A percentile compares a stretch with the other conserved stretches of the same genome.
Evolutionary conservation across 2,113 vertebrate species (phyloP).

Genomic region (Malurus elegans): DNA sequence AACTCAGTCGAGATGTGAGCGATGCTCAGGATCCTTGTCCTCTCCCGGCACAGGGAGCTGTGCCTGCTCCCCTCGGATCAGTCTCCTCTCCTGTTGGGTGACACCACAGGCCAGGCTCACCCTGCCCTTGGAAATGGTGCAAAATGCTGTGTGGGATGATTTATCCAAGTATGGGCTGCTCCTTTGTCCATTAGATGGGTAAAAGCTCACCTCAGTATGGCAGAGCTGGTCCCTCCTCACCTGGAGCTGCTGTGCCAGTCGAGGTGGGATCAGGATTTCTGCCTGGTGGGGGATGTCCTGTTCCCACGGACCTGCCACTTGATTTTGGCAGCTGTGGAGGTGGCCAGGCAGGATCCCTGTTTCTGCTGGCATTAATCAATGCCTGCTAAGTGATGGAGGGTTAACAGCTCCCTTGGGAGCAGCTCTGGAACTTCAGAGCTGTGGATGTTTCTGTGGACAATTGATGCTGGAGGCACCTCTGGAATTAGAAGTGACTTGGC

Average conservation of each 20-base stretch:
- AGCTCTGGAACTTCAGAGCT: not conserved
- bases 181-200: not conserved
- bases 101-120: accelerated
- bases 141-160: accelerated
- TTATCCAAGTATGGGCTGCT: accelerated
- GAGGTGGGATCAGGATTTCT: not conserved
- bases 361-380: not conserved
- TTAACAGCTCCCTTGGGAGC: not conserved
- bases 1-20: not conserved
- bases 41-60: not conserved
- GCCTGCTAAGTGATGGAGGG: not conserved
- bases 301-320: not conserved
- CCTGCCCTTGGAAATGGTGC: not conserved
- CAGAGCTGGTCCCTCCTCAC: not conserved
- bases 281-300: not conserved
- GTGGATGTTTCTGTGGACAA: not conserved
- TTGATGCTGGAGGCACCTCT: not conserved
- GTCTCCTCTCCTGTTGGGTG: not conserved
- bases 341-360: not conserved
- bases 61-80: accelerated
- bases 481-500: not conserved
- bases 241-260: accelerated
- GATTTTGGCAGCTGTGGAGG: not conserved
- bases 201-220: accelerated
- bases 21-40: not conserved